Evolutionary conservation across 2,113 vertebrate genomes (phyloP).

Genomic region (Coptodon bakossiorum): DNA sequence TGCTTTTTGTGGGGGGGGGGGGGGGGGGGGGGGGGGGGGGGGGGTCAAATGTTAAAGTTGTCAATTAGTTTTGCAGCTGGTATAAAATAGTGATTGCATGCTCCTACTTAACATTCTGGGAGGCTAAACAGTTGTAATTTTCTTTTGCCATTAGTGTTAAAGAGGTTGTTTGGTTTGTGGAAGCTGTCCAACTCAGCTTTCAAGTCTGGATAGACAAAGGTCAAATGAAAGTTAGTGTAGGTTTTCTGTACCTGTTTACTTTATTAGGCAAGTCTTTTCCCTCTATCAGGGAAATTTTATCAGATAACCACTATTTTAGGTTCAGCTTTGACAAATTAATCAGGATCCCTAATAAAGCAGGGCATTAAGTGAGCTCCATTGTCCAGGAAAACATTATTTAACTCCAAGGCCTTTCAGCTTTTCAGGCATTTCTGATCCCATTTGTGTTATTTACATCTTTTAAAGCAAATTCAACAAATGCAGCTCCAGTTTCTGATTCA

Average conservation of each 20-base stretch:
- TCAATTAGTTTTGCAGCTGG: not conserved
- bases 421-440: not conserved
- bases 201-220: not conserved
- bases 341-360: not conserved
- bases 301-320: not conserved
- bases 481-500: not conserved
- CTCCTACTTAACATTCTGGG: not conserved
- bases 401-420: not conserved
- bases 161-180: not conserved
- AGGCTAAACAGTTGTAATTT: not conserved
- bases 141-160: not conserved
- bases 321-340: not conserved
- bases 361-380: not conserved
- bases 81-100: not conserved
- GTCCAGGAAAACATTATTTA: not conserved
- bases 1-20: no score
- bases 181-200: not conserved
- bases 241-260: not conserved
- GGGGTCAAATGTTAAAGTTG: not conserved
- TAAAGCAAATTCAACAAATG: not conserved
- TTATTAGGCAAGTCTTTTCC: not conserved
- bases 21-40: no score
- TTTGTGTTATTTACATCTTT: not conserved
- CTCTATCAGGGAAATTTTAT: not conserved
- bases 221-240: not conserved